These are phyloP conservation scores for Sarotherodon lohbergeri DNA, from an alignment of 2,113 vertebrate species.

Conservation along the genomic window DNA sequence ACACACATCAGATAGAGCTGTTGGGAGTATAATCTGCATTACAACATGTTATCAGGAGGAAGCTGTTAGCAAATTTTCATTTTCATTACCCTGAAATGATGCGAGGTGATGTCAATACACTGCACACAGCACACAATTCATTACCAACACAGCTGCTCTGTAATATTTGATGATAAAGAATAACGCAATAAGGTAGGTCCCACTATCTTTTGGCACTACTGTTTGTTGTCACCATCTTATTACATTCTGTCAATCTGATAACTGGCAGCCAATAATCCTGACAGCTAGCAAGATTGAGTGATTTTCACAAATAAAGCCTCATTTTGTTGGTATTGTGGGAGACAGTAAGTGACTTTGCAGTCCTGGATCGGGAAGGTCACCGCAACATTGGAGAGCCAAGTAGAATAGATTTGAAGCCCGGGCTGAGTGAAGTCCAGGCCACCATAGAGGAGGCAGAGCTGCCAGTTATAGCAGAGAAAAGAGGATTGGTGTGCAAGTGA, in stretches of 20 bases:
- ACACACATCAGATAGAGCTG: neutral
- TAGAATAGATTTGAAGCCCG: neutral
- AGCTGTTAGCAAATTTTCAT: neutral
- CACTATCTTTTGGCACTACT: neutral
- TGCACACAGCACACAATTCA: neutral
- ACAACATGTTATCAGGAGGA: neutral
- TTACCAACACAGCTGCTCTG: neutral
- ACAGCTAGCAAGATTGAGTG: neutral
- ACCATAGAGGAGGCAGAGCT: neutral
- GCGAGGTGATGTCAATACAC: constrained; percentile 13
- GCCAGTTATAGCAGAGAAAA: neutral
- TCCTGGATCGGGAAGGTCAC: constrained; percentile 1
- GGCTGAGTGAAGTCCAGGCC: neutral
- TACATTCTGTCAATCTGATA: neutral
- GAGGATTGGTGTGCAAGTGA: neutral
- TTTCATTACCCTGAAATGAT: constrained; percentile 5
- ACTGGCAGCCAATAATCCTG: neutral
- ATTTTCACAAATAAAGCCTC: neutral
- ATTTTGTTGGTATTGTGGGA: neutral
- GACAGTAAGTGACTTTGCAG: neutral
- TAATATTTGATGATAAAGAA: neutral
- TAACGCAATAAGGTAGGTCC: neutral
- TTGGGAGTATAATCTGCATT: neutral
- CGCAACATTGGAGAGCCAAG: neutral
- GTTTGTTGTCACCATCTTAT: neutral